Evolutionary conservation across 2,113 vertebrate genomes (phyloP).

Genomic region (Perognathus longimembris): DNA sequence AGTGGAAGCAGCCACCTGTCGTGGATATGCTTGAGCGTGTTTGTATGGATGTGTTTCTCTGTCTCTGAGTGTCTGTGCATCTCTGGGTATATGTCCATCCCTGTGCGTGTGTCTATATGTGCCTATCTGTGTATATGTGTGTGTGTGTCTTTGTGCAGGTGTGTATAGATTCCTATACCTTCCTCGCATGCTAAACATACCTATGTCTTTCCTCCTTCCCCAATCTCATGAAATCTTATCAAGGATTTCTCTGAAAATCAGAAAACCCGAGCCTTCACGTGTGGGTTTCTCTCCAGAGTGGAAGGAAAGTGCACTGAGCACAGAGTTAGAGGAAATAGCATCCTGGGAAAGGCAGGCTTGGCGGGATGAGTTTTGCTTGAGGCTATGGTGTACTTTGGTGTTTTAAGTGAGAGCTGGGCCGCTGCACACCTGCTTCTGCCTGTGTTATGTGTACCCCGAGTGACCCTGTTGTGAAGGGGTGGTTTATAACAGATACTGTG

Average conservation of each 20-base stretch:
- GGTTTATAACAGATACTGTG: neutral
- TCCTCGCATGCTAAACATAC: neutral
- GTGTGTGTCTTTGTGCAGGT: neutral
- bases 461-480: neutral
- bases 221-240: neutral
- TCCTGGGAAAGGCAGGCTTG: neutral
- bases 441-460: neutral
- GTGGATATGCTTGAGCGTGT: neutral
- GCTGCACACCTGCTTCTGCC: neutral
- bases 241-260: neutral
- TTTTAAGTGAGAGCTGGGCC: neutral
- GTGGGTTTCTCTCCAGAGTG: neutral
- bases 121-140: neutral
- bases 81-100: fast-evolving
- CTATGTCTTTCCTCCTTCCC: neutral
- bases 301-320: neutral
- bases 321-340: neutral
- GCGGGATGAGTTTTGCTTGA: neutral
- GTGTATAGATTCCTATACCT: too few relatives aligned
- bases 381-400: neutral
- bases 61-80: neutral
- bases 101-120: neutral
- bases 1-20: neutral
- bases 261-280: neutral
- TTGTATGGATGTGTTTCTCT: fast-evolving